Conservation (phyloP, 2,797 vertebrate species). For the Poeciliopsis gracilis region DNA sequence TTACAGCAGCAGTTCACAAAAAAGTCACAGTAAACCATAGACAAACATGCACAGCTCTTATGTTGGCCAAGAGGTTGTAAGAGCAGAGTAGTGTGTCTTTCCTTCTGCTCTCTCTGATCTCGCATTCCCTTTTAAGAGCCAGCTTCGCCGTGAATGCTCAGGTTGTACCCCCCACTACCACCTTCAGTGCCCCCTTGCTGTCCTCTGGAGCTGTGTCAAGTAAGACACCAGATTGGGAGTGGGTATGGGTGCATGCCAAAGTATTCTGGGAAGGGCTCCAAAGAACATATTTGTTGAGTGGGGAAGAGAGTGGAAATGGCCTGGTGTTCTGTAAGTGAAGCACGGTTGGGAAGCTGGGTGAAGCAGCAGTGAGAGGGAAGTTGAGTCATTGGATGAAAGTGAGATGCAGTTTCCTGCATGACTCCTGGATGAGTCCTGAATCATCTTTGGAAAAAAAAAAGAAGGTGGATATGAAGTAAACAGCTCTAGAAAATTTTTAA, state of each 20-base stretch:
- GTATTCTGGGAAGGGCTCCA: conserved; percentile 85
- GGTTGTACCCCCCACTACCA: conserved; percentile 54
- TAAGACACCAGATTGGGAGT: conserved; percentile 75
- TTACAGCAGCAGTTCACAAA: conserved; percentile 51
- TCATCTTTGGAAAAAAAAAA: conserved; percentile 26
- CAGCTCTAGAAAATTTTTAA: conserved; percentile 2
- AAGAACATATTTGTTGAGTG: conserved; percentile 87
- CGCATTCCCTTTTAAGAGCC: conserved; percentile 27
- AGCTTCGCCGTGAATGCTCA: conserved; percentile 41
- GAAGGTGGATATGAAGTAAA: conserved; percentile 18
- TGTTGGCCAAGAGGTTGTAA: conserved; percentile 31
- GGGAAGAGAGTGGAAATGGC: conserved; percentile 81
- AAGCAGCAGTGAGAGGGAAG: conserved; percentile 74
- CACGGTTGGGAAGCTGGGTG: conserved; percentile 70
- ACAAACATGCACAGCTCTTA: conserved; percentile 62
- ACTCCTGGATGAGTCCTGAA: conserved; percentile 18
- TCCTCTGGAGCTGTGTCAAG: conserved; percentile 79
- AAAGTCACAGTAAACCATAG: conserved; percentile 64
- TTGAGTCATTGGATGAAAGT: conserved; percentile 49
- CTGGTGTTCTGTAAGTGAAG: conserved; percentile 73
- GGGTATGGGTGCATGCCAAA: conserved; percentile 77
- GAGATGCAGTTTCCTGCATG: conserved; percentile 23
- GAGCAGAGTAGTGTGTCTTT: conserved; percentile 7
- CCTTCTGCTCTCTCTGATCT: conserved; percentile 13
- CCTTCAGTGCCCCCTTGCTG: conserved; percentile 68